phyloP scores from a whole-genome alignment of 2,797 vertebrate genomes.

The Sandelia bainsii region DNA sequence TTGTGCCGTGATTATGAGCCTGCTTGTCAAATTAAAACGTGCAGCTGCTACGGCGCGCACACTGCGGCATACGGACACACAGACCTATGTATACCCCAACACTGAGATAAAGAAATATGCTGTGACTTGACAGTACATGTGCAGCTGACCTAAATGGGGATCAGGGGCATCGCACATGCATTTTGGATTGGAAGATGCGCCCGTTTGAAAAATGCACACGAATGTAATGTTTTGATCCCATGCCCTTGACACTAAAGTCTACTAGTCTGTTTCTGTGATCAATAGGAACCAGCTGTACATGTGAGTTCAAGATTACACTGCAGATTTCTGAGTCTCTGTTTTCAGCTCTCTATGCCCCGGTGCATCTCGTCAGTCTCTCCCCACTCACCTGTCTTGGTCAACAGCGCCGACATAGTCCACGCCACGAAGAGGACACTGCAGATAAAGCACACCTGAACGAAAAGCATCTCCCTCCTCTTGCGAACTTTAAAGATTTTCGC shows the following conservation, averaged over 20 bases:
- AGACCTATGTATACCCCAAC: conserved; percentile 35
- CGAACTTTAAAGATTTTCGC: conserved; percentile 87
- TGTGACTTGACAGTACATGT: conserved; percentile 46
- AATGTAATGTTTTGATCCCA: neutral
- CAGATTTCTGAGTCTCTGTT: conserved; percentile 64
- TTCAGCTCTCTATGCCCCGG: conserved; percentile 28
- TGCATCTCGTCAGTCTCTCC: conserved; percentile 26
- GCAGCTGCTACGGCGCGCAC: conserved; percentile 72
- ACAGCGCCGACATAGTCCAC: conserved; percentile 84
- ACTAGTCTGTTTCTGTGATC: neutral
- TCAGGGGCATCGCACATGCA: conserved; percentile 18
- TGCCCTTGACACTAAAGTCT: conserved; percentile 56
- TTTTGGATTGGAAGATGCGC: conserved; percentile 1
- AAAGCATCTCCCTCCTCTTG: conserved; percentile 87
- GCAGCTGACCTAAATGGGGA: neutral
- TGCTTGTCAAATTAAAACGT: conserved; percentile 65
- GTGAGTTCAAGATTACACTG: conserved; percentile 59
- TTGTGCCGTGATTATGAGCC: conserved; percentile 44
- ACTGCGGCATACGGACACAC: conserved; percentile 79
- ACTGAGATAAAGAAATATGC: neutral
- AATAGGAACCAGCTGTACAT: neutral
- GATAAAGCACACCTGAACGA: conserved; percentile 85
- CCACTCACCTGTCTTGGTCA: conserved; percentile 87
- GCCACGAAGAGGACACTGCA: conserved; percentile 86
- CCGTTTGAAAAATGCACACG: neutral